Conservation (phyloP, 92 coral and sea anemone genomes). For the Siderastrea radians region DNA sequence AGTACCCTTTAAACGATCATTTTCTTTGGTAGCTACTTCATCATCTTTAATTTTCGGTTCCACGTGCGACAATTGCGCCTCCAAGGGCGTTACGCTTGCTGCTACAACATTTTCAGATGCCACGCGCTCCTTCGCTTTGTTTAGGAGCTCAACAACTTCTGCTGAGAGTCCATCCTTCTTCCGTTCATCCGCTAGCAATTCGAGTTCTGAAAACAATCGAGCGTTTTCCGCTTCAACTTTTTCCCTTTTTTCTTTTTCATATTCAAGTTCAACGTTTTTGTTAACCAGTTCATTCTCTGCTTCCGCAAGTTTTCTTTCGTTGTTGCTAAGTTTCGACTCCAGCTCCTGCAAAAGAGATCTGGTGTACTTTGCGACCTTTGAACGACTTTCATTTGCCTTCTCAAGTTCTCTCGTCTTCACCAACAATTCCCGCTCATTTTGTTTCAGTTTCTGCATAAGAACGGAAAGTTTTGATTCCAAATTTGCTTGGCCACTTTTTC, state of each 20-base stretch:
- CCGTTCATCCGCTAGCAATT: slow-evolving; percentile 56
- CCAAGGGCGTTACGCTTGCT: slow-evolving; percentile 29
- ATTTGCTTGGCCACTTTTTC: slow-evolving; percentile 43
- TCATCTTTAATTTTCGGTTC: slow-evolving; percentile 55
- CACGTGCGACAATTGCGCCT: slow-evolving; percentile 50
- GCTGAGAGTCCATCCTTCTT: slow-evolving; percentile 79
- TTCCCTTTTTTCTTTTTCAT: slow-evolving; percentile 78
- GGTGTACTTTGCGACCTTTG: slow-evolving; percentile 98
- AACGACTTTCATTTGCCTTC: slow-evolving; percentile 98
- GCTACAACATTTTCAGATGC: slow-evolving; percentile 41
- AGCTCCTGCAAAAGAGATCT: slow-evolving; percentile 92
- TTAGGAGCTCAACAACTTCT: slow-evolving; percentile 78
- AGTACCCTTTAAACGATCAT: slow-evolving; percentile 66
- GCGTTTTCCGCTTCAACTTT: slow-evolving; percentile 84
- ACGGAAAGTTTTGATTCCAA: slow-evolving; percentile 77
- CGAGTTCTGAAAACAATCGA: slow-evolving; percentile 68
- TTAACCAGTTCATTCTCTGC: slow-evolving; percentile 85
- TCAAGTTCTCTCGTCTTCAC: slow-evolving; percentile 94
- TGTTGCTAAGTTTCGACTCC: slow-evolving; percentile 87
- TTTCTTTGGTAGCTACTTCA: slow-evolving; percentile 58
- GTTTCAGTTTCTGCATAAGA: slow-evolving; percentile 81
- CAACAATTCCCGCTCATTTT: slow-evolving; percentile 86
- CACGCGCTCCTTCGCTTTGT: slow-evolving; percentile 81
- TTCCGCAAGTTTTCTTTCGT: slow-evolving; percentile 86
- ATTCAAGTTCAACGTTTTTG: slow-evolving; percentile 80